Conservation (phyloP, 2,113 vertebrate genomes). For the Nothobranchius kuhntae region DNA sequence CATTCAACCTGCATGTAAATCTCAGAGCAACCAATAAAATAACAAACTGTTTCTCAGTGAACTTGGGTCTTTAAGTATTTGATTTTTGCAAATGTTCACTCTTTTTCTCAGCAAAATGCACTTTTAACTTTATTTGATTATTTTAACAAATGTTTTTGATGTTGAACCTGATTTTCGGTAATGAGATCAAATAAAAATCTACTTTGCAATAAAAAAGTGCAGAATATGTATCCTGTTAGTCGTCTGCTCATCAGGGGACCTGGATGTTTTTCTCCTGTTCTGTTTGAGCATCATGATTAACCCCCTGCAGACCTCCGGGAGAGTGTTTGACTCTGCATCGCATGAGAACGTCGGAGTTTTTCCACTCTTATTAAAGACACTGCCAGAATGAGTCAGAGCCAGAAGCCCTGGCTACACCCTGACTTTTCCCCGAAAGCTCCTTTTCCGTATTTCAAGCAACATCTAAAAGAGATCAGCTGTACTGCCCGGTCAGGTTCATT, state of each 20-base stretch:
- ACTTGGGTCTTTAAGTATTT: too few species aligned
- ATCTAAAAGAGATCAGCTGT: constrained; percentile 53
- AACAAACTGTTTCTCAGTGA: too few species aligned
- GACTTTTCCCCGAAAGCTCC: constrained; percentile 30
- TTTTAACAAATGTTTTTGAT: too few species aligned
- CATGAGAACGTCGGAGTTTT: constrained; percentile 59
- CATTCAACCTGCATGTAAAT: too few species aligned
- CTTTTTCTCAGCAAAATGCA: too few species aligned
- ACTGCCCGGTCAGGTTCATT: constrained; percentile 58
- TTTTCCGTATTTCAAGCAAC: constrained; percentile 51
- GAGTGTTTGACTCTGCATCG: constrained; percentile 61
- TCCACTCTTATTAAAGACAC: constrained; percentile 68
- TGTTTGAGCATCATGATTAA: constrained; percentile 37
- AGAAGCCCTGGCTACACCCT: constrained; percentile 50
- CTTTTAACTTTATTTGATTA: too few species aligned
- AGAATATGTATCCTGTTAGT: constrained; percentile 45
- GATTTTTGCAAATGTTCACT: too few species aligned
- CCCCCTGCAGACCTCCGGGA: constrained; percentile 58
- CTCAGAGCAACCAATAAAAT: too few species aligned
- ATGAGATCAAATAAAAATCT: constrained; percentile 29
- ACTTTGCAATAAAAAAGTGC: constrained; percentile 37
- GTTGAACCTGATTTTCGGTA: too few species aligned
- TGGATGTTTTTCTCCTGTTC: constrained; percentile 11
- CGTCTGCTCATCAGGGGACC: constrained; percentile 36
- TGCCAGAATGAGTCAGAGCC: constrained; percentile 68